A percentile compares a stretch with the other conserved stretches of the same genome.
These are phyloP conservation scores for Auanema freiburgensis DNA, from an alignment of 2,888 invertebrate genomes.

Conservation along the genomic window DNA sequence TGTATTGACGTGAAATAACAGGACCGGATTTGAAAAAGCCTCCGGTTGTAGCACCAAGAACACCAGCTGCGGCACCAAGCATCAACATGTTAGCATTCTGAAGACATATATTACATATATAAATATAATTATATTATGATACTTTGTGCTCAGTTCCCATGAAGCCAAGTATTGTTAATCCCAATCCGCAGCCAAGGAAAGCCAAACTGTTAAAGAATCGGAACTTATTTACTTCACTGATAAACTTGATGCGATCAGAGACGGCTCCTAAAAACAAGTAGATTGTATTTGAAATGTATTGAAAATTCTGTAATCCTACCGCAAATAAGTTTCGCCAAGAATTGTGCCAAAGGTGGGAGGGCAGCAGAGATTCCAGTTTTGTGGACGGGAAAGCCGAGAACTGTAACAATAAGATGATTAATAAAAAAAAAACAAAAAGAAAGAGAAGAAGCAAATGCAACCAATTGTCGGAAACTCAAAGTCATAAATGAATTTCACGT, in stretches of 20 bases:
- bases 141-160: slow-evolving; percentile 41
- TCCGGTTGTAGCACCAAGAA: slow-evolving; percentile 54
- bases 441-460: no score
- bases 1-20: slow-evolving; percentile 51
- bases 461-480: no score
- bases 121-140: not conserved
- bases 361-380: slow-evolving; percentile 60
- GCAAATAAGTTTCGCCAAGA: slow-evolving; percentile 51
- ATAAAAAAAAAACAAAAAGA: not conserved
- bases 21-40: slow-evolving; percentile 56
- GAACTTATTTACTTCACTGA: slow-evolving; percentile 59
- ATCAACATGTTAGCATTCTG: slow-evolving; percentile 37
- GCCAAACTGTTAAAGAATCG: slow-evolving; percentile 61
- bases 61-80: slow-evolving; percentile 42
- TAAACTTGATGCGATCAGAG: slow-evolving; percentile 49
- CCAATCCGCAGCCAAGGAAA: slow-evolving; percentile 51
- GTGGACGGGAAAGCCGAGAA: slow-evolving; percentile 58
- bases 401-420: slow-evolving; percentile 21
- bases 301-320: slow-evolving; percentile 21
- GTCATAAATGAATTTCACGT: no score
- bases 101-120: not conserved
- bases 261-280: slow-evolving; percentile 25
- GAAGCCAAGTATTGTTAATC: slow-evolving; percentile 53
- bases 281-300: slow-evolving; percentile 5
- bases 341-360: slow-evolving; percentile 60